Percentiles rank a stretch among this genome's conserved stretches.
phyloP scores from a whole-genome alignment of 2,113 vertebrate genomes.

The Marcusenius ussheri region DNA sequence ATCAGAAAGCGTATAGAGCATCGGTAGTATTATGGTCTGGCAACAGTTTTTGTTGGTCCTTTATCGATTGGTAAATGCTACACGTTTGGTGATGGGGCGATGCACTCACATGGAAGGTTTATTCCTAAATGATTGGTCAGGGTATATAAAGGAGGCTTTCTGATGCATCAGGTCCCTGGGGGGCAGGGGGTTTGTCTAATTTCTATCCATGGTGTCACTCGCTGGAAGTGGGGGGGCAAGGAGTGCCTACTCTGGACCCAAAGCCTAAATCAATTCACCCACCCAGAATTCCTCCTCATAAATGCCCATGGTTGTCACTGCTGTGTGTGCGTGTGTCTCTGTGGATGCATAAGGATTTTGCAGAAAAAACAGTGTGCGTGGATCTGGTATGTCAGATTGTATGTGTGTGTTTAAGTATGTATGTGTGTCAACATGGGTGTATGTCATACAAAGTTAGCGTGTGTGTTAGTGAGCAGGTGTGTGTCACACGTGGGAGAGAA shows the following conservation, averaged over 20 bases:
- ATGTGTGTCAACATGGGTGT: slow-evolving; percentile 10
- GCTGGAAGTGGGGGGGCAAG: not conserved
- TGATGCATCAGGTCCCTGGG: not conserved
- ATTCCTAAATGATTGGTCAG: not conserved
- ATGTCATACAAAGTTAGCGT: slow-evolving; percentile 18
- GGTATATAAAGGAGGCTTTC: not conserved
- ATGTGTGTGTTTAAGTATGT: slow-evolving; percentile 7
- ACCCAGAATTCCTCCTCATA: not conserved
- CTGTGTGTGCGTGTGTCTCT: not conserved
- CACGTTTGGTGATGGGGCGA: not conserved
- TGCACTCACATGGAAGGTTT: not conserved
- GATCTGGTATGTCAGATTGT: slow-evolving; percentile 20
- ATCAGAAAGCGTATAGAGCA: not conserved
- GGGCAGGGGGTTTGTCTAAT: not conserved
- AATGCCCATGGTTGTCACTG: not conserved
- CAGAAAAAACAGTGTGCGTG: not conserved
- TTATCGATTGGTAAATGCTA: not conserved
- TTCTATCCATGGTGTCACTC: not conserved
- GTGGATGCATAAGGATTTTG: not conserved
- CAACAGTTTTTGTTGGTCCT: not conserved
- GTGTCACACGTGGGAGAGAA: not conserved
- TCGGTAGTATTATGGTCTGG: not conserved
- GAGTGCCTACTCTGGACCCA: not conserved
- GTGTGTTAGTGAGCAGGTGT: slow-evolving; percentile 12
- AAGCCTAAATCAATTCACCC: not conserved